Evolutionary conservation across 1,140 invertebrate species (phyloP), one percentile per base, ranked within the genome.

Genomic region (Wiebesia pumilae): DNA sequence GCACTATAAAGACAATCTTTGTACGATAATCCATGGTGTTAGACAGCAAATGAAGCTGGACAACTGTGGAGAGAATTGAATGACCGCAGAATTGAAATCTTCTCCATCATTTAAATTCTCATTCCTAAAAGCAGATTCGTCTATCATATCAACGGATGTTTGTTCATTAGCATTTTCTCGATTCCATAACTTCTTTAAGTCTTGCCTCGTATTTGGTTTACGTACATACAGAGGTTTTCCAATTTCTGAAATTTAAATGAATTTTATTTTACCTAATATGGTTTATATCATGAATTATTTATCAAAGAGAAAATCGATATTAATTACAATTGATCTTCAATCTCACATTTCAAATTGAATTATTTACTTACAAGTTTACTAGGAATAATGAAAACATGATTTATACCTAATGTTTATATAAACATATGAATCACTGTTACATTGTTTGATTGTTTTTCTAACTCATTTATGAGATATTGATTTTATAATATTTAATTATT

Each of bases 141-240:
- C 92, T 88, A 90, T 92, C 89, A 91, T 92, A 30, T 90, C 92
- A 0, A 90, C 90, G 6, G 88, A 88, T 75, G 91, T 90, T 73
- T 92, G 92, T 24, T 92, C 91, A 77, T 91, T 88, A 24, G 84
- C 89, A 79, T 90, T 87, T 89, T 93, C 91, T 67, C 89, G 88
- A 69, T 89, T 92, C 92, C 92, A 92, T 0, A 87, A 79, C 80
- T 93, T 93, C 85, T 93, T 93, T 81, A 92, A 92, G 54, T 93
- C 91, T 30, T 92, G 88, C 79, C 92, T 88, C 47, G 89, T 88
- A 88, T 90, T 91, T 12, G 92, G 90, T 80, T 84, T 91, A 19
- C 90, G 89, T 71, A 91, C 92, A n/a, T 91, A 91, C 43, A 88
- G 81, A n/a, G 91, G 90, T 88, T 87, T 90, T 77, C 89, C 88